Evolutionary conservation across 2,888 invertebrate genomes (phyloP).

Genomic region (Molorchus minor): DNA sequence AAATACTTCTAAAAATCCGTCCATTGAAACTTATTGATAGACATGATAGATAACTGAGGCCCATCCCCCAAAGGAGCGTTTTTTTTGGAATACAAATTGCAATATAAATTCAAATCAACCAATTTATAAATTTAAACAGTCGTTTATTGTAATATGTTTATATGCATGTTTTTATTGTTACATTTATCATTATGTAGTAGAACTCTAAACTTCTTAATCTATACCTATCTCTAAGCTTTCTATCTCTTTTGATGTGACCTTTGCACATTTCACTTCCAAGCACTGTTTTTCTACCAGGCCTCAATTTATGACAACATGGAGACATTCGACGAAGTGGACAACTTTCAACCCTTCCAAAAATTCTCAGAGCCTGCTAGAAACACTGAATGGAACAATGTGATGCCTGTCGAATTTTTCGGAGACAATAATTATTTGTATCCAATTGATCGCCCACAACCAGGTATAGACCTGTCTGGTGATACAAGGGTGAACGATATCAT

Average conservation of each 20-base stretch:
- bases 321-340: conserved; percentile 51
- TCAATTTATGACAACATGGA: conserved; percentile 48
- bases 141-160: no score
- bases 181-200: no score
- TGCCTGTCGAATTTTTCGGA: conserved; percentile 54
- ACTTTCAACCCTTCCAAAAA: conserved; percentile 15
- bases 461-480: conserved; percentile 52
- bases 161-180: no score
- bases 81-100: no score
- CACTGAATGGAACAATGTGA: conserved; percentile 38
- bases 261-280: conserved; percentile 52
- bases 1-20: no score
- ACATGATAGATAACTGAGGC: no score
- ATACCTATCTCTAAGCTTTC: not conserved
- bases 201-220: not conserved
- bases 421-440: conserved; percentile 51
- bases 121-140: no score
- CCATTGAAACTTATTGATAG: no score
- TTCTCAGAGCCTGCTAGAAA: conserved; percentile 6
- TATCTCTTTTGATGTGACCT: conserved; percentile 34
- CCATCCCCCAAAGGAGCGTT: no score
- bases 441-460: conserved; percentile 24
- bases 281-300: conserved; percentile 51
- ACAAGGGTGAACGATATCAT: conserved; percentile 53
- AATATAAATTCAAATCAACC: no score